Evolutionary conservation across 2,797 vertebrate genomes (phyloP).

Genomic region (Atherinosoma microstoma): DNA sequence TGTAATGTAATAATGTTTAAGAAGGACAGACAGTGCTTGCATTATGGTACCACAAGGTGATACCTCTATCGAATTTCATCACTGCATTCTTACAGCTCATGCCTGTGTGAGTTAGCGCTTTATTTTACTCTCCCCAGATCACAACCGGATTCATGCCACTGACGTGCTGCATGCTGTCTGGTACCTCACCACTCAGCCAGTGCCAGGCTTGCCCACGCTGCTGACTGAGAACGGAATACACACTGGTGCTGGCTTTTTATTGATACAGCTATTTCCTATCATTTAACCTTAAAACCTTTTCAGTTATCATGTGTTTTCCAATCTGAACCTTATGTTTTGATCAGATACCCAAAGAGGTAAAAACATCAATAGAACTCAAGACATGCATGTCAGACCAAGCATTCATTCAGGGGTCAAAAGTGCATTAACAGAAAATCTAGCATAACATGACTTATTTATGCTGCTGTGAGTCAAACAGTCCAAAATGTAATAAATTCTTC

Average conservation of each 20-base stretch:
- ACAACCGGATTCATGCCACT: slow-evolving; percentile 96
- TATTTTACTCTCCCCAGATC: slow-evolving; percentile 83
- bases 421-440: neutral
- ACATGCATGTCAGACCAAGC: neutral
- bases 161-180: slow-evolving; percentile 98
- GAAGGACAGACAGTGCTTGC: neutral
- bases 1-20: neutral
- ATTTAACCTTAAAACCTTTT: neutral
- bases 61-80: neutral
- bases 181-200: slow-evolving; percentile 95
- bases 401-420: neutral
- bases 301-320: neutral
- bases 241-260: slow-evolving; percentile 81
- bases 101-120: slow-evolving; percentile 3
- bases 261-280: neutral
- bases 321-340: neutral
- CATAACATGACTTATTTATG: neutral
- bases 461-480: neutral
- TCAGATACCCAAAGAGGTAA: neutral
- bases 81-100: slow-evolving; percentile 5
- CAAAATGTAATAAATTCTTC: too few species aligned
- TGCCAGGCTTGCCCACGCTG: slow-evolving; percentile 90
- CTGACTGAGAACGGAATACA: slow-evolving; percentile 88
- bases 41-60: neutral
- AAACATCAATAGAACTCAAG: neutral